Base-by-base conservation (phyloP, 1,140 invertebrate species). In the Heliconius melpomene region DNA sequence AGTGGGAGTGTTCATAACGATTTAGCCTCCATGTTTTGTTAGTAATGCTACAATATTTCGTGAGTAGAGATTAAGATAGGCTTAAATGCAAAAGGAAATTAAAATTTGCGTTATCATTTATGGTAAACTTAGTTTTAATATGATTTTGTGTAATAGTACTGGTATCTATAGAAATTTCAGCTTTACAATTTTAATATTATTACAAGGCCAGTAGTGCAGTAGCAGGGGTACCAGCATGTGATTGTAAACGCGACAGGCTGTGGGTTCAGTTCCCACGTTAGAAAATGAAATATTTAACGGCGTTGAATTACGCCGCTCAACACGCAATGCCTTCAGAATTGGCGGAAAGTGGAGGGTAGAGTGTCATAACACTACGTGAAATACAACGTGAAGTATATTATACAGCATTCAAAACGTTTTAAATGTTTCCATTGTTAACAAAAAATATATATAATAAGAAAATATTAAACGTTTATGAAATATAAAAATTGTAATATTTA, bases 21-120 rank as follows among this genome's bases (percentile, higher is more conserved):
- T 86, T 86, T 81, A 79, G 81, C 80, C 78, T 82, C 79, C 83
- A 80, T 82, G 81, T 84, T 82, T 82, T 85, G 84, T 79, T 80
- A 76, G 85, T 84, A 82, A 82, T 84, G 83, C 82, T 83, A 82
- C 81, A 83, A 83, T 86, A 88, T 86, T 90, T 88, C 88, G 87
- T 90, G 89, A 88, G 84, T 82, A 86, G 76, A 82, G 86, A 88
- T 84, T 85, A 75, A 89, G 88, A 90, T 89, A 86, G 85, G 82
- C 85, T 79, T 84, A 85, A 84, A 86, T 79, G 82, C 77, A 80
- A 52, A 36, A 78, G 74, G 66, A 84, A 81, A 80, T 82, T 83
- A 82, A 80, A 85, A 86, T 83, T 82, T 81, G 79, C 80, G 70
- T 82, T 81, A 72, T 77, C 78, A 79, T 74, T 74, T 79, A 74